Percentiles rank a stretch among this genome's conserved stretches.
Evolutionary conservation across 2,113 vertebrate genomes (phyloP).

Genomic region (Lampris megalopsis): DNA sequence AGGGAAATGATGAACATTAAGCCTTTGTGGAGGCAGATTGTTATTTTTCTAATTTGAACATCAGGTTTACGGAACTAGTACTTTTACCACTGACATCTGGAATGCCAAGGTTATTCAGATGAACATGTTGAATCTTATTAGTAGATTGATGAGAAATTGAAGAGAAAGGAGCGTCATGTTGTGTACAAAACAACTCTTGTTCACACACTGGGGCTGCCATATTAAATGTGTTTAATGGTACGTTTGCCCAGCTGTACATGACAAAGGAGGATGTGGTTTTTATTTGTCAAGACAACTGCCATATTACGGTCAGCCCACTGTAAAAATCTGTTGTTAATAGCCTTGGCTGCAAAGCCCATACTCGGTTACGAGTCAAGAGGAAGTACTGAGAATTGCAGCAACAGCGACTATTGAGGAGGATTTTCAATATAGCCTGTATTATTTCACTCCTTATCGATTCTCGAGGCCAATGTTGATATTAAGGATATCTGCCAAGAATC

Average conservation of each 20-base stretch:
- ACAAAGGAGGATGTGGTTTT: conserved; percentile 7
- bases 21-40: no score
- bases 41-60: conserved; percentile 13
- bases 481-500: no score
- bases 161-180: conserved; percentile 48
- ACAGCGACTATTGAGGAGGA: no score
- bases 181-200: conserved; percentile 62
- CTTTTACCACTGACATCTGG: conserved; percentile 13
- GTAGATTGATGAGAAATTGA: conserved; percentile 28
- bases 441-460: no score
- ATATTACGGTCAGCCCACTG: background rate
- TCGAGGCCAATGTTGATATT: no score
- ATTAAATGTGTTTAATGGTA: conserved; percentile 49
- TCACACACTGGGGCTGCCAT: conserved; percentile 49
- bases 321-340: conserved; percentile 19
- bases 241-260: conserved; percentile 45
- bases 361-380: no score
- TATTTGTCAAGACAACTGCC: conserved; percentile 9
- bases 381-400: no score
- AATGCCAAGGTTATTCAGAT: conserved; percentile 34
- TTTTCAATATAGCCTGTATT: no score
- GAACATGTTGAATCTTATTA: conserved; percentile 45
- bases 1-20: no score
- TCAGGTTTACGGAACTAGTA: background rate
- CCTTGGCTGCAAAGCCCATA: no score